Conservation (phyloP, 2,888 invertebrate species). For the Pammene aurita region DNA sequence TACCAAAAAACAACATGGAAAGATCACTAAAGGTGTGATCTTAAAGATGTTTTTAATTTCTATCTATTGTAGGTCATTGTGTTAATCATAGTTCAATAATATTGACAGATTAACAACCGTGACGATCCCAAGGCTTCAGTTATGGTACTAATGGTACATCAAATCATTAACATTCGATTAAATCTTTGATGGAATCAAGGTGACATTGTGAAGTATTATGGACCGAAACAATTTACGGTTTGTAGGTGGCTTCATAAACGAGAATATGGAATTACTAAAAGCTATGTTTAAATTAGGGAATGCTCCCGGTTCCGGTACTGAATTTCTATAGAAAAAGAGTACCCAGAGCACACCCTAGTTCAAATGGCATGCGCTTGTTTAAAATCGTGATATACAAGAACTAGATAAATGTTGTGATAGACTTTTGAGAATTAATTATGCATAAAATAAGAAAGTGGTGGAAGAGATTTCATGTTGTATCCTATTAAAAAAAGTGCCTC, state of each 20-base stretch:
- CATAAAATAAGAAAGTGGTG: too few relatives aligned
- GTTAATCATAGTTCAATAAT: neutral
- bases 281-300: too few relatives aligned
- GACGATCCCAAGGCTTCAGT: slow-evolving; percentile 20
- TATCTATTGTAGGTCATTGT: neutral
- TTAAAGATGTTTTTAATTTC: neutral
- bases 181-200: slow-evolving; percentile 23
- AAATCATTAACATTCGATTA: slow-evolving; percentile 25
- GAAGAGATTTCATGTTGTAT: too few relatives aligned
- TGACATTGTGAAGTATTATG: slow-evolving; percentile 25
- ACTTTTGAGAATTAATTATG: too few relatives aligned
- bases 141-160: slow-evolving; percentile 14
- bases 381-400: neutral
- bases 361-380: neutral
- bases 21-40: neutral
- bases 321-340: too few relatives aligned
- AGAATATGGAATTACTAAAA: neutral
- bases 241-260: neutral
- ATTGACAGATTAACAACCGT: slow-evolving; percentile 23
- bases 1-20: neutral
- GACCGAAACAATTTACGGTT: slow-evolving; percentile 10
- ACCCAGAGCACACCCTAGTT: too few relatives aligned
- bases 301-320: too few relatives aligned
- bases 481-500: too few relatives aligned
- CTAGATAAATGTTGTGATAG: too few relatives aligned